phyloP scores from a whole-genome alignment of 2,113 vertebrate species.

The Acanthochromis polyacanthus region DNA sequence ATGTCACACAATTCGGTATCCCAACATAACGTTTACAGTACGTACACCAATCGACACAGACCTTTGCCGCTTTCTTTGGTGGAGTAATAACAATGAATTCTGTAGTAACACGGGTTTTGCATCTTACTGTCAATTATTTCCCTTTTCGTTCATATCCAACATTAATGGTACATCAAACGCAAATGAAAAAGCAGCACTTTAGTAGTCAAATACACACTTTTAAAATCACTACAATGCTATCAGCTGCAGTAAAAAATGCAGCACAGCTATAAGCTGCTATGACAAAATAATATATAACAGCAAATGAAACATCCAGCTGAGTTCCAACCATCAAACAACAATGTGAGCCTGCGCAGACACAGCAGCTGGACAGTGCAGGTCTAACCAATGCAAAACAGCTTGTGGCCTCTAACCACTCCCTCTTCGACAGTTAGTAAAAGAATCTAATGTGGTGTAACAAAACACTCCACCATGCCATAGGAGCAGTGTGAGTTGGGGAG shows the following conservation, averaged over 20 bases:
- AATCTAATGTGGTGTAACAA: constrained; percentile 74
- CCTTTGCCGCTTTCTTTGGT: too few species aligned
- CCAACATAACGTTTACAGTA: too few species aligned
- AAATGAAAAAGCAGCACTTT: not conserved
- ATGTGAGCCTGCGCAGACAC: constrained; percentile 28
- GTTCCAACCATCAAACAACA: constrained; percentile 28
- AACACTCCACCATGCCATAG: constrained; percentile 38
- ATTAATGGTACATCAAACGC: not conserved
- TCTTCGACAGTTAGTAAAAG: constrained; percentile 66
- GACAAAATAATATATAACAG: constrained; percentile 2
- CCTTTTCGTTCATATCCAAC: not conserved
- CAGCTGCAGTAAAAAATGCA: constrained; percentile 9
- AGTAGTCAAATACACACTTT: not conserved
- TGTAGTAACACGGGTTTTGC: not conserved
- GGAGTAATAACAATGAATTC: not conserved
- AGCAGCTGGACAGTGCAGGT: constrained; percentile 73
- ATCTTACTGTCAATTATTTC: constrained; percentile 7
- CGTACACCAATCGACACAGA: too few species aligned
- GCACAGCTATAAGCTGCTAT: not conserved
- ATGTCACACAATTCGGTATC: too few species aligned
- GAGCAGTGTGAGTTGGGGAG: constrained; percentile 47
- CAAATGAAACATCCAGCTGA: constrained; percentile 30
- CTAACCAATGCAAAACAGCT: constrained; percentile 47
- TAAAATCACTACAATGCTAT: not conserved
- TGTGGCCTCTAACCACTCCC: constrained; percentile 61